Percentiles rank a stretch among this genome's conserved stretches.
Evolutionary conservation across 2,888 invertebrate species (phyloP).

Genomic region (Chymomyza procnemis): DNA sequence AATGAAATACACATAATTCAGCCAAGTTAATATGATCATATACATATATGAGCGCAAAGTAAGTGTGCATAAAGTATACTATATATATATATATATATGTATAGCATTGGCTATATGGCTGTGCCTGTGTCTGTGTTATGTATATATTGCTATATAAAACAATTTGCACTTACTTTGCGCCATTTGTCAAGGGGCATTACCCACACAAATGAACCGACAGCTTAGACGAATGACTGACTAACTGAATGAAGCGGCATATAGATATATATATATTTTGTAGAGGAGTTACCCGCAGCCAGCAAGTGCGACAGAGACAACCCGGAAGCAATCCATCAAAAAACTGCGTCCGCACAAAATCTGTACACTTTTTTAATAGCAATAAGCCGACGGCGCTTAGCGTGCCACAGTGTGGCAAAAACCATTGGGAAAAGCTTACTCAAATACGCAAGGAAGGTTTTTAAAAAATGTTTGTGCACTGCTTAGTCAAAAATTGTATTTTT

Average conservation of each 20-base stretch:
- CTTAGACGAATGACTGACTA: slow-evolving; percentile 25
- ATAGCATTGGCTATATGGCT: not conserved
- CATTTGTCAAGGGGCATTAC: not conserved
- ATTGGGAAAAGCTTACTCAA: not conserved
- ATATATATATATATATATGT: no score
- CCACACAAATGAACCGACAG: slow-evolving; percentile 23
- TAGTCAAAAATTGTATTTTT: no score
- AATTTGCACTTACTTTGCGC: not conserved
- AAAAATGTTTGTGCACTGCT: not conserved
- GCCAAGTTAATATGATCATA: not conserved
- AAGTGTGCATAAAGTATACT: not conserved
- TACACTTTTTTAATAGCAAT: slow-evolving; percentile 40
- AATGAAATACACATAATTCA: not conserved
- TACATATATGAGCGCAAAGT: not conserved
- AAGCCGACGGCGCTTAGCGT: slow-evolving; percentile 31
- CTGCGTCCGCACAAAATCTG: slow-evolving; percentile 28
- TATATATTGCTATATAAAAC: not conserved
- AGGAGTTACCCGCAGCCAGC: not conserved
- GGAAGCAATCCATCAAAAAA: slow-evolving; percentile 18
- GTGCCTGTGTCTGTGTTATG: not conserved
- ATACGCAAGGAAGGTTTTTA: not conserved
- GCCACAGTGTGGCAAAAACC: slow-evolving; percentile 20
- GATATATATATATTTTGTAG: slow-evolving; percentile 1
- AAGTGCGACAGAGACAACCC: not conserved
- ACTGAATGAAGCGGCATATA: not conserved